A percentile compares a stretch with the other conserved stretches of the same genome.
These are phyloP conservation scores for Erpetoichthys calabaricus DNA, from an alignment of 2,797 vertebrate genomes.

Conservation along the genomic window DNA sequence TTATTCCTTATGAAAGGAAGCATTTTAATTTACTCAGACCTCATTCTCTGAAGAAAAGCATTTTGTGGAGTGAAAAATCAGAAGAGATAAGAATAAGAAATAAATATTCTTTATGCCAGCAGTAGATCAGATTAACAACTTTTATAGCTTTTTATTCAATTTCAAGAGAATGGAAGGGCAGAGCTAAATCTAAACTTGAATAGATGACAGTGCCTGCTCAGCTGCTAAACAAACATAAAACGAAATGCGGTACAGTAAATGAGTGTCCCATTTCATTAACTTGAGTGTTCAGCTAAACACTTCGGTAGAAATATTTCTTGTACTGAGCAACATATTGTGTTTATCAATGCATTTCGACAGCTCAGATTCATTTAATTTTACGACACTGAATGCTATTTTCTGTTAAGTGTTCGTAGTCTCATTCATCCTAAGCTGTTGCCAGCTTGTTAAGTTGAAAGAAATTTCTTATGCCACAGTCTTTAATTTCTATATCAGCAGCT, in stretches of 20 bases:
- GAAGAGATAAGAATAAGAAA: constrained; percentile 2
- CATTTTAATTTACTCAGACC: background rate
- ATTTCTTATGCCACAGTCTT: no score
- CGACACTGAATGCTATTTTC: background rate
- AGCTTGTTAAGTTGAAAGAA: no score
- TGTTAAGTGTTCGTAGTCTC: no score
- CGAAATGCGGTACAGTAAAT: no score
- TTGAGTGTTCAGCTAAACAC: no score
- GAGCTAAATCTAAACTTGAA: background rate
- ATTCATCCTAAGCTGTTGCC: no score
- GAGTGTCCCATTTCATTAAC: no score
- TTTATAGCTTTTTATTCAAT: background rate
- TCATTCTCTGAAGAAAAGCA: background rate
- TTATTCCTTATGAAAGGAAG: background rate
- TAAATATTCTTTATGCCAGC: constrained; percentile 6
- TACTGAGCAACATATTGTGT: background rate
- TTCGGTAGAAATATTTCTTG: no score
- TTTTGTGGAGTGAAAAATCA: constrained; percentile 1
- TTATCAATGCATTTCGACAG: background rate
- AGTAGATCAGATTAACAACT: constrained; percentile 2
- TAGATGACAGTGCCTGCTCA: no score
- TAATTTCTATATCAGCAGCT: no score
- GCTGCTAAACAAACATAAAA: no score
- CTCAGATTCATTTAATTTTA: background rate
- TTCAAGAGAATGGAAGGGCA: background rate